Evolutionary conservation across 2,797 vertebrate species (phyloP).

Genomic region (Mastacembelus armatus): DNA sequence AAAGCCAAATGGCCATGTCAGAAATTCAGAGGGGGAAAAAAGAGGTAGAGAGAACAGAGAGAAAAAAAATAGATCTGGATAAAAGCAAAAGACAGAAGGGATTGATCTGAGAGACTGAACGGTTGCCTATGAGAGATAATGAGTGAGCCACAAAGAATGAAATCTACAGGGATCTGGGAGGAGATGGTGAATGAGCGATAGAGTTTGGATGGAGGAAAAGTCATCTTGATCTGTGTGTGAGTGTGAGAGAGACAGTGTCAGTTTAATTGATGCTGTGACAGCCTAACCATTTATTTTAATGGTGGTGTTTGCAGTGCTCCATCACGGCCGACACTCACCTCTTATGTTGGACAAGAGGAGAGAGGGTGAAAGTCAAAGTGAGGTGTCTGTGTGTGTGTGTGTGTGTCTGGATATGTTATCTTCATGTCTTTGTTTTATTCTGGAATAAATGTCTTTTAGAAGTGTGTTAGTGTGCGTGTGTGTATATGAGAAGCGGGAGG

Average conservation of each 20-base stretch:
- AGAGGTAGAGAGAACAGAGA: constrained; percentile 20
- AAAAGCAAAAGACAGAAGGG: constrained; percentile 50
- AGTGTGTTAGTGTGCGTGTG: constrained; percentile 9
- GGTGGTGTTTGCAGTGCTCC: constrained; percentile 63
- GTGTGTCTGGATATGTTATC: not conserved
- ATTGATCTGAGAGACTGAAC: constrained; percentile 66
- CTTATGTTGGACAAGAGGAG: constrained; percentile 60
- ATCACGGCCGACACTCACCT: constrained; percentile 58
- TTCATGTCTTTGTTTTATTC: constrained; percentile 30
- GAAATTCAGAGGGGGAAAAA: constrained; percentile 38
- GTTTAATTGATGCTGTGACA: constrained; percentile 71
- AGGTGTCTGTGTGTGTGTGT: constrained; percentile 24
- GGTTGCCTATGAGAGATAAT: constrained; percentile 64
- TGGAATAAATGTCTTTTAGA: constrained; percentile 36
- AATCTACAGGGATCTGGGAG: constrained; percentile 37
- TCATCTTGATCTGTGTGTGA: constrained; percentile 45
- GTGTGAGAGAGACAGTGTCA: constrained; percentile 50
- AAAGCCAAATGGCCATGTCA: constrained; percentile 73
- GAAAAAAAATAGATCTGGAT: constrained; percentile 46
- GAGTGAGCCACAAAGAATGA: constrained; percentile 51
- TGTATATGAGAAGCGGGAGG: not conserved
- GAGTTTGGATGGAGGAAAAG: constrained; percentile 64
- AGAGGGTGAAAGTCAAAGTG: constrained; percentile 45
- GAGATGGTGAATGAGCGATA: constrained; percentile 51
- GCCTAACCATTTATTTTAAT: constrained; percentile 73